Conservation (phyloP, 2,888 invertebrate genomes). For the Patella pellucida region DNA sequence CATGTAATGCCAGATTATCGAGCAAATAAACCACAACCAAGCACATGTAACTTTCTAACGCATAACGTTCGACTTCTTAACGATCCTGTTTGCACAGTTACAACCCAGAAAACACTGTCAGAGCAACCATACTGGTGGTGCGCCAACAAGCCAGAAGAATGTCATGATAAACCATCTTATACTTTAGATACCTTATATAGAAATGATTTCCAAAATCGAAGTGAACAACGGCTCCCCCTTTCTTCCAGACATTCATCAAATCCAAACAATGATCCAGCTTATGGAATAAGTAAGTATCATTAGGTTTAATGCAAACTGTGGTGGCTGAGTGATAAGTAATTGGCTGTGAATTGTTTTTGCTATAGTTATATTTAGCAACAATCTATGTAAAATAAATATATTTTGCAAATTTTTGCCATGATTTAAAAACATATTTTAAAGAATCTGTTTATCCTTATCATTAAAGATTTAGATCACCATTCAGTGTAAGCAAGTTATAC, state of each 20-base stretch:
- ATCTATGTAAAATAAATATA: too few species aligned
- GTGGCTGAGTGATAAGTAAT: too few species aligned
- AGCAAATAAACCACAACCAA: constrained; percentile 61
- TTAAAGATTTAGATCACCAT: too few species aligned
- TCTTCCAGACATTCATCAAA: constrained; percentile 55
- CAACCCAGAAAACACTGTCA: constrained; percentile 47
- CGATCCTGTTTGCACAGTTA: constrained; percentile 66
- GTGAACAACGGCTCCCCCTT: constrained; percentile 35
- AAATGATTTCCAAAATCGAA: constrained; percentile 50
- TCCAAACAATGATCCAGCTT: constrained; percentile 55
- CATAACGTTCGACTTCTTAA: constrained; percentile 63
- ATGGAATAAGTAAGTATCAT: constrained; percentile 52
- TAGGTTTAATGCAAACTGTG: neutral
- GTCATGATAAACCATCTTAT: constrained; percentile 50
- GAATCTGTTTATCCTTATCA: too few species aligned
- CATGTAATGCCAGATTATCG: constrained; percentile 41
- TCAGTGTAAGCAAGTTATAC: too few species aligned
- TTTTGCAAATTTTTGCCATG: too few species aligned
- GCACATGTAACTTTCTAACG: constrained; percentile 59
- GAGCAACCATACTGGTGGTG: constrained; percentile 65
- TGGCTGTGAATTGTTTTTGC: too few species aligned
- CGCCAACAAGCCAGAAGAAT: constrained; percentile 46
- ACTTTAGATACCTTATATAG: constrained; percentile 60
- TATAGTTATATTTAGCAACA: too few species aligned
- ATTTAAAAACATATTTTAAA: too few species aligned